Evolutionary conservation across 2,797 vertebrate species (phyloP).

Genomic region (Lagocephalus sceleratus): DNA sequence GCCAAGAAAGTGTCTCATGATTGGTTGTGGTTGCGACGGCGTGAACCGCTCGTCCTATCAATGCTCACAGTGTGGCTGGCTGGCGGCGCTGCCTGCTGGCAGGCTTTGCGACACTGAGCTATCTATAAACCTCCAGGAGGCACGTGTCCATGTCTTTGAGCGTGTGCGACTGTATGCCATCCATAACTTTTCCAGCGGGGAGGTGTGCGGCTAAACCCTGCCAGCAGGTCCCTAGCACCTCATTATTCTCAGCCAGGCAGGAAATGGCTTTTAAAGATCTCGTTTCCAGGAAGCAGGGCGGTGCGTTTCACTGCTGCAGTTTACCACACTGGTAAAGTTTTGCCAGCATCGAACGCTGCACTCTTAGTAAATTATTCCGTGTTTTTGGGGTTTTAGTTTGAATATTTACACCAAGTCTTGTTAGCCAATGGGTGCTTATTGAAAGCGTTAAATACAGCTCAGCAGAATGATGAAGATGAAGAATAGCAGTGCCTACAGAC

Average conservation of each 20-base stretch:
- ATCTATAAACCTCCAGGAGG: slow-evolving; percentile 65
- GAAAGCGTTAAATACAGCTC: slow-evolving; percentile 38
- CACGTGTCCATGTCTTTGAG: slow-evolving; percentile 51
- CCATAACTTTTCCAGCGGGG: slow-evolving; percentile 56
- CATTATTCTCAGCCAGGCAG: slow-evolving; percentile 67
- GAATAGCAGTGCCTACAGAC: slow-evolving; percentile 42
- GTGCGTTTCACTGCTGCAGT: too few species aligned
- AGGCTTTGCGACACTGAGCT: slow-evolving; percentile 54
- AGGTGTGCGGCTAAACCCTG: slow-evolving; percentile 36
- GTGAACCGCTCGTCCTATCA: slow-evolving; percentile 67
- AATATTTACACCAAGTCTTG: slow-evolving; percentile 44
- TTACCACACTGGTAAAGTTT: too few species aligned
- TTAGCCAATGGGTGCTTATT: slow-evolving; percentile 49
- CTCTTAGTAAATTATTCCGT: slow-evolving; percentile 45
- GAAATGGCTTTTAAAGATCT: slow-evolving; percentile 63
- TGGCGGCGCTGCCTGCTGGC: slow-evolving; percentile 61
- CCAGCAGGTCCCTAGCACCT: slow-evolving; percentile 45
- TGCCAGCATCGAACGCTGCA: background rate
- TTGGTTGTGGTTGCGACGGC: slow-evolving; percentile 50
- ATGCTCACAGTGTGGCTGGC: slow-evolving; percentile 48
- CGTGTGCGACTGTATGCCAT: slow-evolving; percentile 38
- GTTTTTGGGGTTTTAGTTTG: slow-evolving; percentile 41
- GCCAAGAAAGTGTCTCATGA: slow-evolving; percentile 66
- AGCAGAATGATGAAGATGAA: slow-evolving; percentile 41
- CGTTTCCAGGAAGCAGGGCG: background rate